Percentiles rank a stretch among this genome's conserved stretches.
Evolutionary conservation across 1,140 invertebrate species (phyloP).

Genomic region (Drosophila ogumai): DNA sequence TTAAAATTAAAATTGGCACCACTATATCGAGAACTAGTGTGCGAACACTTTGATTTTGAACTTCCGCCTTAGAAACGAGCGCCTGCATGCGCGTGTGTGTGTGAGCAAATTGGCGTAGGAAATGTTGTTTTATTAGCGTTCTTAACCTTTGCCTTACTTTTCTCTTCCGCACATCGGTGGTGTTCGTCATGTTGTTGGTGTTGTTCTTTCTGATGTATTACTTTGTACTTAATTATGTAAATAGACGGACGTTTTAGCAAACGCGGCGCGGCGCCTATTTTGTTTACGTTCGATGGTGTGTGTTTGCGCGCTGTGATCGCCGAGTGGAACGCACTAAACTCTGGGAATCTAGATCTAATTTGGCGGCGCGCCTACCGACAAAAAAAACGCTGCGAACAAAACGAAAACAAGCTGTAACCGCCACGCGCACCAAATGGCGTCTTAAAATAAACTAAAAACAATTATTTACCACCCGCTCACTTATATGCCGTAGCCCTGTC

Average conservation of each 20-base stretch:
- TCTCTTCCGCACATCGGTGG: constrained; percentile 68
- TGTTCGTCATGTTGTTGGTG: constrained; percentile 51
- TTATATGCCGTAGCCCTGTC: constrained; percentile 22
- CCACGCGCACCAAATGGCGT: constrained; percentile 32
- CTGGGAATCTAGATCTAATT: constrained; percentile 10
- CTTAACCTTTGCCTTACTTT: constrained; percentile 70
- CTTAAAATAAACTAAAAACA: constrained; percentile 30
- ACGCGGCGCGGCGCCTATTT: constrained; percentile 2
- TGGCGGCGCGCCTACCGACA: constrained; percentile 2
- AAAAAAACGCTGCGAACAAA: neutral
- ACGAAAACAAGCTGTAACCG: neutral
- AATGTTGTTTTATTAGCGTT: constrained; percentile 20
- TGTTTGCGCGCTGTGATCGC: constrained; percentile 3
- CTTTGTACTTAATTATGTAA: constrained; percentile 55
- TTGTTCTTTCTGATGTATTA: constrained; percentile 24
- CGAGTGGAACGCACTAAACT: constrained; percentile 16
- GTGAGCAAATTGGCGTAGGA: constrained; percentile 30
- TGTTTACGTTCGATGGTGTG: neutral
- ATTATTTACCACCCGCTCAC: constrained; percentile 22
- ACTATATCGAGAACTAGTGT: constrained; percentile 15
- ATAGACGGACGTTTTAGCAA: constrained; percentile 10
- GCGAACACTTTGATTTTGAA: constrained; percentile 30
- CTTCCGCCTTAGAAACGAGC: constrained; percentile 47
- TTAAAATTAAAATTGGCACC: constrained; percentile 35
- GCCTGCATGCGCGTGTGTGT: constrained; percentile 10